Base-by-base conservation (phyloP, 2,797 vertebrate species). In the Pseudomugil tenellus region DNA sequence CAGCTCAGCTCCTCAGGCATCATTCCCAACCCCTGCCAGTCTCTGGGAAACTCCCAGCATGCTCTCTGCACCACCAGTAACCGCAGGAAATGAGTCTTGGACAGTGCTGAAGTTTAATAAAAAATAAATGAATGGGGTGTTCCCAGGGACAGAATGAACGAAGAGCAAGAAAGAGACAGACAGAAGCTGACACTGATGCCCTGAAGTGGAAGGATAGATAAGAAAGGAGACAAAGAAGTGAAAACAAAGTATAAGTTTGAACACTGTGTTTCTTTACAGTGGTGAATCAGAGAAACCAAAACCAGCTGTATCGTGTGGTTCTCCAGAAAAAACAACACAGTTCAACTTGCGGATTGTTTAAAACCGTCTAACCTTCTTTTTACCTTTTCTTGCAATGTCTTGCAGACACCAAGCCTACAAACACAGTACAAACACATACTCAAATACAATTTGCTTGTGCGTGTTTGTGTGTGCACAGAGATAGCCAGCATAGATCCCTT, bases 71-170 rank as follows among this genome's bases (percentile, higher is more conserved):
- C 87, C 85, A 90, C 87, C 80, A 89, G 89, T 77, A 93, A 93
- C 92, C 76, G 82, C 93, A 93, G 94, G 93, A 94, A 95, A 94
- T 94, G 92, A 95, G 90, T 89, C 92, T 89, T 79, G 54, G 85
- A 84, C 90, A 92, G 92, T 80, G 86, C 86, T 93, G 93, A 94
- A 92, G 92, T 94, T 95, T 94, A 95, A 95, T 94, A 93, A 94
- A 94, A 92, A 90, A 91, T 90, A 90, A 94, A 94, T 94, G 90
- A 92, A 93, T 94, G 93, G 92, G 91, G 93, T 94, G 91, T 94
- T 70, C 92, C 90, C 85, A 71, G 80, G 88, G 89, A 93, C 84
- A 83, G 76, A 79, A 81, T 81, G 84, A 92, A 87, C 82, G 82
- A 70, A 83, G 74, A 85, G 80, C 70, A 77, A 79, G 67, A 67